Percentiles rank a stretch among this genome's conserved stretches.
Conservation (phyloP, 2,113 vertebrate genomes). For the Eublepharis macularius region DNA sequence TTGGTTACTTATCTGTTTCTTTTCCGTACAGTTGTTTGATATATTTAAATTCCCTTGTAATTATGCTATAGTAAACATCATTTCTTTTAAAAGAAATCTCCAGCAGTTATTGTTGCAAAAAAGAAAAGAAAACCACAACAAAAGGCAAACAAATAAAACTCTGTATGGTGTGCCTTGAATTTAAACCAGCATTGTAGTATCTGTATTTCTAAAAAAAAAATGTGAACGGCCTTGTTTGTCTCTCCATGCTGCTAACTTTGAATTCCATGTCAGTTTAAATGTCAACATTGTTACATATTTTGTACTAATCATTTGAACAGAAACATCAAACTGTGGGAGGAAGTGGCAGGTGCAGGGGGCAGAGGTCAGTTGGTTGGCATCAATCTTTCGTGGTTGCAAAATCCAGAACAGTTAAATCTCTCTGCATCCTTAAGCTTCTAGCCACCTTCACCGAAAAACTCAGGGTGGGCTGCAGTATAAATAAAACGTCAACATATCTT, state of each 20-base stretch:
- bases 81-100: too few relatives aligned
- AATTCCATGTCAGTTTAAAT: neutral
- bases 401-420: conserved; percentile 23
- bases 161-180: too few relatives aligned
- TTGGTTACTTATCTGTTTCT: too few relatives aligned
- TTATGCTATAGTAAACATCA: too few relatives aligned
- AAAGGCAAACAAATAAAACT: too few relatives aligned
- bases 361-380: conserved; percentile 26
- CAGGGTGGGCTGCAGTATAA: neutral
- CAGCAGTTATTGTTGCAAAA: too few relatives aligned
- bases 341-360: conserved; percentile 11
- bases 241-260: neutral
- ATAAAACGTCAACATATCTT: too few relatives aligned
- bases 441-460: conserved; percentile 8
- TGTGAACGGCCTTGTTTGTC: neutral
- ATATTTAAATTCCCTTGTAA: too few relatives aligned
- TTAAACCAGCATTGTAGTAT: too few relatives aligned
- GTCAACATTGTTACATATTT: conserved; percentile 7
- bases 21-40: too few relatives aligned
- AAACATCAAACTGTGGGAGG: neutral
- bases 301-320: conserved; percentile 16
- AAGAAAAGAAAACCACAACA: too few relatives aligned
- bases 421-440: conserved; percentile 28
- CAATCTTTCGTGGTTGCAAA: conserved; percentile 17
- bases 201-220: neutral